Base-by-base conservation (phyloP, 23 tunicate genomes). In the Styela clava region DNA sequence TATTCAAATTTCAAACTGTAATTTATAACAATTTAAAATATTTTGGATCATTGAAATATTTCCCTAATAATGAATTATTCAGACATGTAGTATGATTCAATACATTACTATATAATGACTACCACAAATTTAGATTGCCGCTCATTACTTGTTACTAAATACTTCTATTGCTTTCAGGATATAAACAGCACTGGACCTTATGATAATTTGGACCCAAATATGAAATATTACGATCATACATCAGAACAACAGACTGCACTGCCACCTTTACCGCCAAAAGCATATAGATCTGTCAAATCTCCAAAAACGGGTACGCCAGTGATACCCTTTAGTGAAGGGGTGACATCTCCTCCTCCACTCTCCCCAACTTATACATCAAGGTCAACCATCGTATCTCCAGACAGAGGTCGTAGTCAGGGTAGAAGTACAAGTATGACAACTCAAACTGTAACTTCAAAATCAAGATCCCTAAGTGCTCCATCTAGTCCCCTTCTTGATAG, bases 401-500 rank as follows among this genome's bases (percentile, higher is more conserved):
- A 76, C 37, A 0, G 25, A 12, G 27, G 33, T 1, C 24, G 65
- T 26, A 35, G 64, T 1, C 27, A 44, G 64, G 27, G 81, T 52
- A 76, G 44, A 56, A 44, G 24, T 9, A 35, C 69, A 34, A 32
- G 34, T 30, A 3, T 2, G 18, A 3, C 32, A 71, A 71, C 24
- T 71, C 16, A 26, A 71, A 30, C 77, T 3, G 67, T 61, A 31
- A 81, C 63, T 33, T 18, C 84, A 52, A 61, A 76, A 3, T 65
- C 85, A 16, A 28, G 88, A 5, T 91, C 97, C 22, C 31, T 34
- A 1, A 91, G 97, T 61, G 97, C 97, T 0, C 97, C 97, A 3
- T 73, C 97, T 3, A 91, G 97, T 73, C 97, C 97, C 2, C 64
- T 89, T 1, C 36, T 79, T 51, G 56, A 68, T 21, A 79, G 91